These are phyloP conservation scores for Hydrophis major DNA, from an alignment of 2,797 vertebrate species.

Conservation along the genomic window DNA sequence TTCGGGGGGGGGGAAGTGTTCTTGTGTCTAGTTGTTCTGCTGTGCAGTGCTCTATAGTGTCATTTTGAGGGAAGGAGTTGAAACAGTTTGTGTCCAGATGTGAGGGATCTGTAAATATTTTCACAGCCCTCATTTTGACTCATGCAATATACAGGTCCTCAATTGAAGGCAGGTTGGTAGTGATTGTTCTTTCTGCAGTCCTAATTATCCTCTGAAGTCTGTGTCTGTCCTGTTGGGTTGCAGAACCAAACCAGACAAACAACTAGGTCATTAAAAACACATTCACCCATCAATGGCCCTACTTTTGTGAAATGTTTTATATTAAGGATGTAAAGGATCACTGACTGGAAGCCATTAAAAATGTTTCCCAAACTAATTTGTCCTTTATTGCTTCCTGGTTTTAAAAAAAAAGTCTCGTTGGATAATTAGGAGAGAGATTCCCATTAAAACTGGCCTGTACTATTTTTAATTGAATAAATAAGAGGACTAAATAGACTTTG, in stretches of 20 bases:
- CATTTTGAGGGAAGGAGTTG: no score
- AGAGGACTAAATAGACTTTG: neutral
- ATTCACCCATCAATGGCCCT: neutral
- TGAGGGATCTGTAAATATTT: no score
- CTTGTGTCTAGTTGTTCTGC: no score
- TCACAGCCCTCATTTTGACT: no score
- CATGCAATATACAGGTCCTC: no score
- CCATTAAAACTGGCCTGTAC: neutral
- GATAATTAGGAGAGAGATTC: neutral
- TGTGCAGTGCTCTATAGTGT: no score
- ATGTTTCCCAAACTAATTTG: neutral
- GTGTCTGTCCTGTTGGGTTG: no score
- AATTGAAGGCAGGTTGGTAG: no score
- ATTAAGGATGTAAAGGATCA: neutral
- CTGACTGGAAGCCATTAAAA: neutral
- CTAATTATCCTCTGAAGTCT: no score
- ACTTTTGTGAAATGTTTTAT: neutral
- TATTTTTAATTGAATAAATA: neutral
- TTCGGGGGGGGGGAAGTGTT: rapidly evolving
- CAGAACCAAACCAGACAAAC: neutral
- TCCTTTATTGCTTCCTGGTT: neutral
- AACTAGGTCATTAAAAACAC: neutral
- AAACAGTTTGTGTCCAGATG: no score
- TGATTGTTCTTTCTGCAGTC: no score
- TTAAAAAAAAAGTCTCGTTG: neutral